Base-by-base conservation (phyloP, 1,140 invertebrate species). In the Oedothorax gibbosus region DNA sequence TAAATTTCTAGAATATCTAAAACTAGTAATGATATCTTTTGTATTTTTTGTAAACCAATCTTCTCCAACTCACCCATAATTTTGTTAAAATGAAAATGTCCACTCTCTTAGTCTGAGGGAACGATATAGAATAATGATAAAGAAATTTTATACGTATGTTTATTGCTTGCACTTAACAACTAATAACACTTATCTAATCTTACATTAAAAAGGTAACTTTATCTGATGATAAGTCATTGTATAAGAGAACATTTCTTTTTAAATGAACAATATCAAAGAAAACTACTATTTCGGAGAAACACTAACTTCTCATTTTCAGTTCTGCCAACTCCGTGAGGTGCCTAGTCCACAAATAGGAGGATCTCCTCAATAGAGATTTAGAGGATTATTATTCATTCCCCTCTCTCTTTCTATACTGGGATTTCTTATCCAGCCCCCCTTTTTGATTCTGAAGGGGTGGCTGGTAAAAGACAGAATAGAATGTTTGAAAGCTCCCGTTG, bases 401-500 rank as follows among this genome's bases (percentile, higher is more conserved):
- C 35, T 62, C 14, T 20, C 14, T 49, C 69, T 20, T 14, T 15
- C 18, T 66, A 71, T 56, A 51, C 35, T 69, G 35, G 68, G 8
- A 35, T 12, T 18, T 12, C 12, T 15, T 62, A 62, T 15, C 51
- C 62, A 18, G 54, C 81, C 20, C 69, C 12, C 21, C 18, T 21
- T 75, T 84, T 84, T 84, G 81, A 76, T 84, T 84, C 49, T 84
- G 60, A 49, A 84, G 81, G 81, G 81, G 71, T 84, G 71, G 20
- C 62, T 84, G 78, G 66, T 71, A 81, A 81, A 81, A 60, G 78
- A 53, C 56, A 81, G 81, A 84, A 84, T 75, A 84, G 81, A 84
- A 84, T 84, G 72, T 76, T 84, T 84, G 81, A 84, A 84, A 84
- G 81, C 81, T 84, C 35, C 35, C 81, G 81, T 84, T 84, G 81